phyloP scores from a whole-genome alignment of 2,113 vertebrate genomes.

The Crotalus viridis region DNA sequence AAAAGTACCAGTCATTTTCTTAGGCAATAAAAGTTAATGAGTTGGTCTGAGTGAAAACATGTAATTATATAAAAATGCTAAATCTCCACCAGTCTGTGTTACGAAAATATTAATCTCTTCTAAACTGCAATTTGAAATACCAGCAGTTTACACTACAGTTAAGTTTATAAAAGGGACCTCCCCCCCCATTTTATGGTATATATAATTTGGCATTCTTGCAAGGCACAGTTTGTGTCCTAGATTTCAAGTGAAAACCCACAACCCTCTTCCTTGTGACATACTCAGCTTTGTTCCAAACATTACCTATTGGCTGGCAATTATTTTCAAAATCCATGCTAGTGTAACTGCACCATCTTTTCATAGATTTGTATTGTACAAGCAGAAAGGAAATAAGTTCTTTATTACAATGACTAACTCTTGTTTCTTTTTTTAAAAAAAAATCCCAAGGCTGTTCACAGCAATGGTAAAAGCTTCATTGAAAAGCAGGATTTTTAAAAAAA shows the following conservation, averaged over 20 bases:
- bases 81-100: background rate
- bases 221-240: background rate
- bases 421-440: background rate
- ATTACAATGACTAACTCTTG: background rate
- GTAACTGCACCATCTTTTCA: background rate
- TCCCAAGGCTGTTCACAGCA: background rate
- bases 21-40: background rate
- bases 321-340: background rate
- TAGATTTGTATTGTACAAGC: background rate
- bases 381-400: background rate
- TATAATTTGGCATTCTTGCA: background rate
- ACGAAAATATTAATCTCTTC: background rate
- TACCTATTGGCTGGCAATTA: background rate
- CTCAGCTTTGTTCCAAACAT: background rate
- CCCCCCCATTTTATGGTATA: background rate
- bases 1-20: background rate
- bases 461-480: background rate
- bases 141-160: background rate
- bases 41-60: background rate
- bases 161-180: background rate
- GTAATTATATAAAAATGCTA: background rate
- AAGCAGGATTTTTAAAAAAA: background rate
- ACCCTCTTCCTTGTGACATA: background rate
- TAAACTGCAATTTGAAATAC: background rate
- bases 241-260: background rate